Evolutionary conservation across 2,888 invertebrate genomes (phyloP).

Genomic region (Nomada flava): DNA sequence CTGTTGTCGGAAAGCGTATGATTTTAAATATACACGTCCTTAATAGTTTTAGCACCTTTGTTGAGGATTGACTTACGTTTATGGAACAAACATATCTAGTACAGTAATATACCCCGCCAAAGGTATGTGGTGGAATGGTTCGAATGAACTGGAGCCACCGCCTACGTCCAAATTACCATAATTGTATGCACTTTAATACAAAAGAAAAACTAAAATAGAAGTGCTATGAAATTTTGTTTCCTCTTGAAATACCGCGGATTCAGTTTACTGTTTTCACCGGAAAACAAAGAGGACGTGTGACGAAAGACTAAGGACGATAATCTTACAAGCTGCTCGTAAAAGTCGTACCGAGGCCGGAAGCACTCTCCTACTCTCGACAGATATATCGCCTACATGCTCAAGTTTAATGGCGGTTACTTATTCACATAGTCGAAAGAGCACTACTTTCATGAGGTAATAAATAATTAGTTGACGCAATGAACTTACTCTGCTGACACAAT

Average conservation of each 20-base stretch:
- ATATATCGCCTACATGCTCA: constrained; percentile 61
- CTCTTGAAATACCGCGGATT: constrained; percentile 23
- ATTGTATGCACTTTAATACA: no score
- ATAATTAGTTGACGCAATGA: constrained; percentile 67
- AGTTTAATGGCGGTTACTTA: constrained; percentile 68
- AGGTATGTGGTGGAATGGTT: no score
- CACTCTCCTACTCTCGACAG: constrained; percentile 61
- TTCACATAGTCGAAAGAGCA: constrained; percentile 69
- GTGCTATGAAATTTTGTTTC: constrained; percentile 9
- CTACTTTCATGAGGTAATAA: constrained; percentile 70
- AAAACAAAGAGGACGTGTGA: constrained; percentile 36
- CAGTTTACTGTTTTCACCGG: constrained; percentile 26
- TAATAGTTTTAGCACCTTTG: no score
- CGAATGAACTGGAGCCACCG: no score
- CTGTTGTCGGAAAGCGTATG: no score
- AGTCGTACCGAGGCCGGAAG: constrained; percentile 56
- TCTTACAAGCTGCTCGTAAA: constrained; percentile 62
- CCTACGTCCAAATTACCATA: no score
- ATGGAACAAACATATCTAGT: no score
- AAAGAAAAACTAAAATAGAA: neutral
- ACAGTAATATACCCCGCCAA: no score
- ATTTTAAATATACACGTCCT: no score
- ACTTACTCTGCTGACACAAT: constrained; percentile 25
- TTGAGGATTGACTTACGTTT: no score
- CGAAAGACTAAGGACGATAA: constrained; percentile 52